These are phyloP conservation scores for Hypomecis punctinalis DNA, from an alignment of 2,888 invertebrate species.

Conservation along the genomic window DNA sequence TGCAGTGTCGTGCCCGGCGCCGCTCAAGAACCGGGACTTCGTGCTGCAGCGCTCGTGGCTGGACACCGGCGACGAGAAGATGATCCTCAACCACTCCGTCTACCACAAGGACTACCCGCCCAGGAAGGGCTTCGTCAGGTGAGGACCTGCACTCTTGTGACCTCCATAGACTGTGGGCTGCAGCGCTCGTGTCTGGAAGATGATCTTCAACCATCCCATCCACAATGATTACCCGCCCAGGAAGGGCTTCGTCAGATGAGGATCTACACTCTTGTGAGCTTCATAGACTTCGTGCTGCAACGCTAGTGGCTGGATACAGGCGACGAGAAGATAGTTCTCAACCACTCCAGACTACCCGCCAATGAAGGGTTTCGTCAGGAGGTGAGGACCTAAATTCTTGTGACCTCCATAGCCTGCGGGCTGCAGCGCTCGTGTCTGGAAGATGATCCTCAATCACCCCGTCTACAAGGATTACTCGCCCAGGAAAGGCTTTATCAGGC, in stretches of 20 bases:
- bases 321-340: no score
- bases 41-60: slow-evolving; percentile 96
- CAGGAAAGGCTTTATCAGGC: slow-evolving; percentile 92
- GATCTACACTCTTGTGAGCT: no score
- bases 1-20: slow-evolving; percentile 93
- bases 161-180: slow-evolving; percentile 64
- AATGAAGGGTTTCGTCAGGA: no score
- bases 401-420: no score
- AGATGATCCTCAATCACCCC: slow-evolving; percentile 95
- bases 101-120: slow-evolving; percentile 94
- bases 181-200: slow-evolving; percentile 97
- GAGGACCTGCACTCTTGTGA: slow-evolving; percentile 20
- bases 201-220: slow-evolving; percentile 96
- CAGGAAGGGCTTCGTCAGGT: slow-evolving; percentile 92
- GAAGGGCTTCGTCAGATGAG: slow-evolving; percentile 91
- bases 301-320: no score
- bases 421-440: slow-evolving; percentile 96
- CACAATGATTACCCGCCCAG: slow-evolving; percentile 94
- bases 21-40: slow-evolving; percentile 95
- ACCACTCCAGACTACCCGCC: no score
- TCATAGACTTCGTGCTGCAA: slow-evolving; percentile 84
- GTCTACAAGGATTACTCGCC: slow-evolving; percentile 95
- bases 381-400: no score
- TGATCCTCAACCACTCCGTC: slow-evolving; percentile 96
- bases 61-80: slow-evolving; percentile 93